A percentile compares a stretch with the other conserved stretches of the same genome.
phyloP scores from a whole-genome alignment of 2,797 vertebrate species.

The Lepilemur septentrionalis region DNA sequence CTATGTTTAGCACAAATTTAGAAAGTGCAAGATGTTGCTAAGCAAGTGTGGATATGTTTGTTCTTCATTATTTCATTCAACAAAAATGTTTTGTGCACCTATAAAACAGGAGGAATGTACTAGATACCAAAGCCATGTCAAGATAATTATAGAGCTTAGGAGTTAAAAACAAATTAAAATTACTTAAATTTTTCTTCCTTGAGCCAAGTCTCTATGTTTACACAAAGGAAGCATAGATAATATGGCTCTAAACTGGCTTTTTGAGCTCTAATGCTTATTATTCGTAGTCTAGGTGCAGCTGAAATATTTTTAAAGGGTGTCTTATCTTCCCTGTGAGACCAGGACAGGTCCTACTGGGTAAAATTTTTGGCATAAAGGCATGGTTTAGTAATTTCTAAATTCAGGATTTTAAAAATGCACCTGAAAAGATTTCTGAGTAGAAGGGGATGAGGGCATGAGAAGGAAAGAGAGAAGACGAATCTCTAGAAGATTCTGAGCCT shows the following conservation, averaged over 20 bases:
- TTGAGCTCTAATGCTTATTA: neutral
- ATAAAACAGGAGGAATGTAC: neutral
- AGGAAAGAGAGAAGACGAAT: neutral
- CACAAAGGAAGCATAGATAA: neutral
- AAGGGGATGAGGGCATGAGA: neutral
- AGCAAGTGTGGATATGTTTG: neutral
- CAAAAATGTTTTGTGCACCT: neutral
- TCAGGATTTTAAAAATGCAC: neutral
- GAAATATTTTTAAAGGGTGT: neutral
- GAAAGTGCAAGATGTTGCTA: neutral
- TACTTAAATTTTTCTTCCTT: conserved; percentile 15
- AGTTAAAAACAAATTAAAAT: neutral
- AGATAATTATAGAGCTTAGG: neutral
- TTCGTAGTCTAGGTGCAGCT: neutral
- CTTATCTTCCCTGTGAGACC: neutral
- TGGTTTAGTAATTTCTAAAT: neutral
- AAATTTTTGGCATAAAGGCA: neutral
- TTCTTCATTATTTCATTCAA: neutral
- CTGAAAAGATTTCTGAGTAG: neutral
- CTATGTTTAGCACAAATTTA: neutral
- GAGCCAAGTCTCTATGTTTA: neutral
- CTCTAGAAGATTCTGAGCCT: neutral
- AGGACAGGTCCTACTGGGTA: neutral
- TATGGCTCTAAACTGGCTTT: neutral
- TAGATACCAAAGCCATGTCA: neutral